phyloP scores from a whole-genome alignment of 1,140 invertebrate genomes.

The Aphelinus atriplicis region DNA sequence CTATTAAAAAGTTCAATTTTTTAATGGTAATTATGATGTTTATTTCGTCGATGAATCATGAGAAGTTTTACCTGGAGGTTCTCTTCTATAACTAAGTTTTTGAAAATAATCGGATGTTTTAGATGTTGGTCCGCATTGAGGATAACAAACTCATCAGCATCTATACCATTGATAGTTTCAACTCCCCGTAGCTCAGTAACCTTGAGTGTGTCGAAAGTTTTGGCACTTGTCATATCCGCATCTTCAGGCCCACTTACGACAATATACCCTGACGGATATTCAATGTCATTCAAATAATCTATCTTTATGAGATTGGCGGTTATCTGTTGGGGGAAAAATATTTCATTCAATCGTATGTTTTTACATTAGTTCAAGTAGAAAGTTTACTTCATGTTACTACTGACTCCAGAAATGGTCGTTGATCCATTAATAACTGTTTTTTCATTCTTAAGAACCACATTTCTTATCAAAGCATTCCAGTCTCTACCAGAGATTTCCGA shows the following conservation, averaged over 20 bases:
- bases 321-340: conserved; percentile 45
- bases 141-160: conserved; percentile 49
- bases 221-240: conserved; percentile 41
- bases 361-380: background rate
- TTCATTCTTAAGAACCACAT: conserved; percentile 51
- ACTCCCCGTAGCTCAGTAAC: conserved; percentile 30
- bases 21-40: background rate
- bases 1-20: conserved; percentile 40
- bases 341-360: background rate
- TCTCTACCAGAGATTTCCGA: conserved; percentile 40
- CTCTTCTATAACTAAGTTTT: conserved; percentile 48
- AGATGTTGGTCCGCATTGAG: conserved; percentile 44
- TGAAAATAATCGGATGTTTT: conserved; percentile 48
- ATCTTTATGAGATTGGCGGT: conserved; percentile 32
- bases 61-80: conserved; percentile 43
- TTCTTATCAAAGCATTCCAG: conserved; percentile 48
- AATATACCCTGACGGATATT: conserved; percentile 52
- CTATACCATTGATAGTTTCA: conserved; percentile 48
- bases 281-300: conserved; percentile 45
- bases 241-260: background rate
- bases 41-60: background rate
- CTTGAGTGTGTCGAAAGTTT: conserved; percentile 46
- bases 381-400: conserved; percentile 24
- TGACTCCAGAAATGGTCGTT: conserved; percentile 48
- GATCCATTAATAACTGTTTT: conserved; percentile 42